Evolutionary conservation across 2,888 invertebrate species (phyloP).

Genomic region (Neuroscelio doddi): DNA sequence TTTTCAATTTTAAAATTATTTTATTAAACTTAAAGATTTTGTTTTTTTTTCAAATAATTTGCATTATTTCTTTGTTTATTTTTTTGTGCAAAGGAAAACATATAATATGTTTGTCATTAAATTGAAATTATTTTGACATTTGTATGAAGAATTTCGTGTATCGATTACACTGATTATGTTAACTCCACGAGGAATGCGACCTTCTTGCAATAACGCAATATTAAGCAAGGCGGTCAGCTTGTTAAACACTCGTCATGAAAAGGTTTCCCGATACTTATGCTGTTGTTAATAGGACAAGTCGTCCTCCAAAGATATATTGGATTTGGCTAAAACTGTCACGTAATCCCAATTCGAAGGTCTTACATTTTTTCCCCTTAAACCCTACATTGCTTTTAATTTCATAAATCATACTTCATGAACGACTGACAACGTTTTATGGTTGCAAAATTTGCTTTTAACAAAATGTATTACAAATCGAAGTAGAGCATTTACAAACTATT

Average conservation of each 20-base stretch:
- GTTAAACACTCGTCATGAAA: constrained; percentile 55
- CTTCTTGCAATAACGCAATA: constrained; percentile 37
- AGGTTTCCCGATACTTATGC: constrained; percentile 61
- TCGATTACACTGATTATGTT: constrained; percentile 23
- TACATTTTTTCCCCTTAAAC: constrained; percentile 17
- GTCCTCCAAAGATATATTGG: constrained; percentile 60
- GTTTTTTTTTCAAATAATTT: too few species aligned
- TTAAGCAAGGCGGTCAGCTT: constrained; percentile 56
- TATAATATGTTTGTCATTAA: background rate
- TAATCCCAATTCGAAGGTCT: constrained; percentile 38
- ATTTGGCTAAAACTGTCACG: constrained; percentile 54
- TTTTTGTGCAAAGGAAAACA: background rate
- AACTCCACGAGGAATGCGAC: constrained; percentile 30
- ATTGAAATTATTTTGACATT: constrained; percentile 10
- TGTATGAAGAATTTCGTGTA: constrained; percentile 26
- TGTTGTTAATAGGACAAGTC: constrained; percentile 60
- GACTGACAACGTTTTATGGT: background rate
- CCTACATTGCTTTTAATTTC: constrained; percentile 28
- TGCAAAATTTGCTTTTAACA: background rate
- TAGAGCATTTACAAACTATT: background rate
- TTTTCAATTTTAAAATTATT: too few species aligned
- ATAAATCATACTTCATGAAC: constrained; percentile 6
- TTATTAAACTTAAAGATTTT: too few species aligned
- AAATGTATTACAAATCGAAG: background rate
- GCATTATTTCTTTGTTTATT: background rate